Evolutionary conservation across 2,113 vertebrate species (phyloP).

Genomic region (Puntigrus tetrazona): DNA sequence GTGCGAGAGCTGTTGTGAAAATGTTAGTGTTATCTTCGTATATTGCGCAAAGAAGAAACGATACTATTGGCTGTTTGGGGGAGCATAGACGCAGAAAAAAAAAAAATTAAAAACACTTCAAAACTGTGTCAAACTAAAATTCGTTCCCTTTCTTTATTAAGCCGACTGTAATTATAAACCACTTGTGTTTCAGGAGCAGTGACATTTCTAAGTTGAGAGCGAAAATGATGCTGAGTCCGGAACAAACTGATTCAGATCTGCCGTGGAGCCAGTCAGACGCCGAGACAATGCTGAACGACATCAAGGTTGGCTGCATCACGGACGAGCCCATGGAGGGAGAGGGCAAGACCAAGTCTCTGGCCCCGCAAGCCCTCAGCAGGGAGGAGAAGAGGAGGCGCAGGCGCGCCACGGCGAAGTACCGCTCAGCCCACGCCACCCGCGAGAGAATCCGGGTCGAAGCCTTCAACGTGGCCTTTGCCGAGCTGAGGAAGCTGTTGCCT

Average conservation of each 20-base stretch:
- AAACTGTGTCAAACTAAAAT: not conserved
- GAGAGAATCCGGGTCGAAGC: constrained; percentile 82
- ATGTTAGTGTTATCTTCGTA: not conserved
- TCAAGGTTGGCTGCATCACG: constrained; percentile 77
- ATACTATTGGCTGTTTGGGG: too few species aligned
- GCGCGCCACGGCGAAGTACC: constrained; percentile 74
- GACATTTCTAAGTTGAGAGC: constrained; percentile 3
- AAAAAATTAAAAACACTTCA: not conserved
- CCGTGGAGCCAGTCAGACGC: constrained; percentile 83
- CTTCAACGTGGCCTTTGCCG: constrained; percentile 79
- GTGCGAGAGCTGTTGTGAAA: not conserved
- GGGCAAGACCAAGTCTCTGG: constrained; percentile 68
- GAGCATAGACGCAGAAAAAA: not conserved
- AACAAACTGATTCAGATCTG: constrained; percentile 86
- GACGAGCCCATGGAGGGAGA: constrained; percentile 81
- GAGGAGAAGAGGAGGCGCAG: constrained; percentile 89
- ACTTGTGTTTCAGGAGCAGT: constrained; percentile 21
- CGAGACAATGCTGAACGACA: constrained; percentile 85
- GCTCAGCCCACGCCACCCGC: constrained; percentile 74
- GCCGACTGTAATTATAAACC: not conserved
- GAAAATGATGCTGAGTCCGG: constrained; percentile 92
- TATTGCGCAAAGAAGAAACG: not conserved
- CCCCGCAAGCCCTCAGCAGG: constrained; percentile 83
- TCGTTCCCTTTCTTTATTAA: not conserved
- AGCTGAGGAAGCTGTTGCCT: constrained; percentile 79